Evolutionary conservation across 2,797 vertebrate species (phyloP), one percentile per base, ranked within the genome.

Genomic region (Chloroceryle inda): DNA sequence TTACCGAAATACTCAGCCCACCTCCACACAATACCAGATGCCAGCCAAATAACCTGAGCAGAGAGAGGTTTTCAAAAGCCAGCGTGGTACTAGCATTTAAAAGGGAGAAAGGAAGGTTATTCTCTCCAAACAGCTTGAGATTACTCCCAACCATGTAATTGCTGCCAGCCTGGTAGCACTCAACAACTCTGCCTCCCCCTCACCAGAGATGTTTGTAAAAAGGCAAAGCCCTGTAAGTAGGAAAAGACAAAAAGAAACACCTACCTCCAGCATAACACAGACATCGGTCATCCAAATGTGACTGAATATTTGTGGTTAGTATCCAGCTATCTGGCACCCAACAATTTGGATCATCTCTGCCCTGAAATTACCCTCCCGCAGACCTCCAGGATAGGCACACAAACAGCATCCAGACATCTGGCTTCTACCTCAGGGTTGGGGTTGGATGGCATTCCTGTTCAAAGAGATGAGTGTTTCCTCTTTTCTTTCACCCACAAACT

Each of bases 31-130:
- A 79, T 44, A 73, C 67, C 79, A 86, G 47, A 84, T 67, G 73
- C 33, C 82, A 90, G 80, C 62, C 76, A 92, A 88, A 88, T 71
- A 93, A 94, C 85, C 88, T 69, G 63, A 90, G 82, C 58, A 91
- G 84, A 88, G 55, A 72, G 86, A 73, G 59, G 44, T 76, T 92
- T 92, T 76, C 62, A 80, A 88, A 88, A 94, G 50, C 73, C 79
- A 86, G 3, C 5, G 8, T 50, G 47, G 38, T 33, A 78, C 85
- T 69, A 84, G 69, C 76, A 84, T 81, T 85, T 71, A 76, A n/a
- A 49, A 90, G 78, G 66, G 42, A 75, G 50, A 95, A 95, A 69
- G 19, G 24, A 91, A 76, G 27, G 20, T 67, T 91, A 91, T 88
- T 94, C n/a, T 94, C 66, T 71, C 64, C 11, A 5, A 91, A 73